Evolutionary conservation across 2,888 invertebrate genomes (phyloP).

Genomic region (Fragum sueziense): DNA sequence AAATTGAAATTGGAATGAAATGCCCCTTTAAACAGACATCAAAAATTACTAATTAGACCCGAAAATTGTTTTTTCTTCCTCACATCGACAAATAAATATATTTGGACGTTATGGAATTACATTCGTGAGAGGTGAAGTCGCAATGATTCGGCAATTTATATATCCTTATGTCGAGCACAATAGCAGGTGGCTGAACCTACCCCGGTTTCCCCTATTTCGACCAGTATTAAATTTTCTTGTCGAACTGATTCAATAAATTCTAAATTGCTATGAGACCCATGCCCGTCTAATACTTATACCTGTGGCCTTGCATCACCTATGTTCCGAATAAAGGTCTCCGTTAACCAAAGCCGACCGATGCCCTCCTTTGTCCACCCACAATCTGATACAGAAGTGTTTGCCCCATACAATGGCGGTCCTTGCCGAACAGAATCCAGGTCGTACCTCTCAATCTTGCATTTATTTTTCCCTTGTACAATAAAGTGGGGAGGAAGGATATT

Average conservation of each 20-base stretch:
- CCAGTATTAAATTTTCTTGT: constrained; percentile 20
- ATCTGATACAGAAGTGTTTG: constrained; percentile 20
- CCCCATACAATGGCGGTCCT: neutral
- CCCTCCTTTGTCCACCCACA: constrained; percentile 33
- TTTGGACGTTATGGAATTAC: too few species aligned
- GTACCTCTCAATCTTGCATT: constrained; percentile 18
- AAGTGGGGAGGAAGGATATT: constrained; percentile 20
- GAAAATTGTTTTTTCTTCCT: too few species aligned
- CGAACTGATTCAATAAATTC: constrained; percentile 22
- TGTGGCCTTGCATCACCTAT: constrained; percentile 35
- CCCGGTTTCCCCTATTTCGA: too few species aligned
- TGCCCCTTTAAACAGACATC: too few species aligned
- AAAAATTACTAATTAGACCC: too few species aligned
- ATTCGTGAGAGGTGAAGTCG: too few species aligned
- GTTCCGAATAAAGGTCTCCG: constrained; percentile 25
- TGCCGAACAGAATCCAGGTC: neutral
- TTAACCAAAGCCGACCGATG: constrained; percentile 26
- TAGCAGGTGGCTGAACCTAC: too few species aligned
- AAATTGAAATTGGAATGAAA: too few species aligned
- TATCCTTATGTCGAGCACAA: too few species aligned
- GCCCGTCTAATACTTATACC: constrained; percentile 35
- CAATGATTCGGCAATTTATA: too few species aligned
- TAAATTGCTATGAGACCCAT: constrained; percentile 30
- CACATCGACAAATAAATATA: too few species aligned
- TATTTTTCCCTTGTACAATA: constrained; percentile 32